Evolutionary conservation across 2,888 invertebrate genomes (phyloP), one percentile per base, ranked within the genome.

Genomic region (Dryomyza anilis): DNA sequence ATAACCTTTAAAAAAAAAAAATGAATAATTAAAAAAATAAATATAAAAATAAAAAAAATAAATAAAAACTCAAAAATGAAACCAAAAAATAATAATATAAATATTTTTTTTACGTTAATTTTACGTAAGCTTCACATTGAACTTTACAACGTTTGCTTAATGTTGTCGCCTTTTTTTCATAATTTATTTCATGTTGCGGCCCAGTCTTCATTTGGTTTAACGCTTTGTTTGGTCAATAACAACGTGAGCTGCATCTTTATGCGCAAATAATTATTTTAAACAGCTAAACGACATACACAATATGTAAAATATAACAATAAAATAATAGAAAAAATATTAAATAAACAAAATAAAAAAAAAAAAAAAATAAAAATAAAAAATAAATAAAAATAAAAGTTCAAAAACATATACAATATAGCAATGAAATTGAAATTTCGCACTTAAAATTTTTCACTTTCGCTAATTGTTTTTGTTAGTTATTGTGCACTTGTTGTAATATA

Each of bases 91-190:
- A 33, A 7, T 8, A 33, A 33, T 8, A 33, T 33, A 33, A 8
- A 8, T 33, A 33, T 33, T 33, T 33, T 33, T 33, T 23, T 16
- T 48, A 16, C 48, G 1, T 19, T 45, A 7, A 48, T 10, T 48
- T 48, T 48, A 48, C 48, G 48, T 48, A 48, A 48, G 48, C 48
- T 48, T 48, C 48, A 48, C 48, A 48, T 48, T 48, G 48, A 48
- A 48, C 48, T 48, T 48, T 48, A 21, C 48, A 21, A 19, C 21
- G 1, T 16, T 23, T 16, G n/a, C 33, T 33, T 33, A 33, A 33
- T 33, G 33, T 12, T 33, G 33, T 12, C 12, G 33, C 33, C 21
- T 46, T 21, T 48, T 45, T n/a, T 45, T 45, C 16, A 10, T 45
- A 5, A 10, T 45, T n/a, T 45, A n/a, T 45, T 45, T 45, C 16